These are phyloP conservation scores for Dendrolimus houi DNA, from an alignment of 2,888 invertebrate genomes.

Conservation along the genomic window DNA sequence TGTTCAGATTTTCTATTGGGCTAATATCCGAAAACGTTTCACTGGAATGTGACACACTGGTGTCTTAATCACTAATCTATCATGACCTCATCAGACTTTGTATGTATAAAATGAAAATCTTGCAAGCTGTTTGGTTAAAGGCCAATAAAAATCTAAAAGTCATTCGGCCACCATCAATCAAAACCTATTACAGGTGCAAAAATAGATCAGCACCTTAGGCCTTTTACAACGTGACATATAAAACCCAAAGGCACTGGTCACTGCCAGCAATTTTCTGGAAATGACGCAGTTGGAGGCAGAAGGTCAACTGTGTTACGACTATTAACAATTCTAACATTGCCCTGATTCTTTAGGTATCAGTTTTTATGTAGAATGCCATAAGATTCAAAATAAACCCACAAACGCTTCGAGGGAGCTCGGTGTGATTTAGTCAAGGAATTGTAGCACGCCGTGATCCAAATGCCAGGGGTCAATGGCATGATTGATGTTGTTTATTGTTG, in stretches of 20 bases:
- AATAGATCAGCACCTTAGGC: slow-evolving; percentile 16
- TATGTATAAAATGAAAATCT: too few relatives aligned
- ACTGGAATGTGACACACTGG: too few relatives aligned
- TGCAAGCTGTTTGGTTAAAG: too few relatives aligned
- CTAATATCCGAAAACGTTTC: too few relatives aligned
- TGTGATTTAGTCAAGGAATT: slow-evolving; percentile 23
- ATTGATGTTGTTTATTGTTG: slow-evolving; percentile 30
- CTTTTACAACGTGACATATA: slow-evolving; percentile 22
- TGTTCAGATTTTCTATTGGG: too few relatives aligned
- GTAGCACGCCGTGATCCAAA: slow-evolving; percentile 38
- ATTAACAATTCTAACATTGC: slow-evolving; percentile 12
- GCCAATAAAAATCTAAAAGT: too few relatives aligned
- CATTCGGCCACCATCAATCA: too few relatives aligned
- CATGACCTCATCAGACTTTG: too few relatives aligned
- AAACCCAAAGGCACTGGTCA: slow-evolving; percentile 28
- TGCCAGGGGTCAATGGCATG: slow-evolving; percentile 46
- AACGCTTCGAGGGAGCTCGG: slow-evolving; percentile 13
- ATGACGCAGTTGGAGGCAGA: slow-evolving; percentile 44
- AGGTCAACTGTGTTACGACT: slow-evolving; percentile 32
- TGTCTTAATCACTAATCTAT: too few relatives aligned
- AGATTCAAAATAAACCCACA: slow-evolving; percentile 19
- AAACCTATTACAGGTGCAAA: slow-evolving; percentile 2
- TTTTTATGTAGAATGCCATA: slow-evolving; percentile 11
- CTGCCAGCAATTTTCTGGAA: slow-evolving; percentile 44
- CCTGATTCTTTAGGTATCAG: slow-evolving; percentile 9